Evolutionary conservation across 2,888 invertebrate species (phyloP), one percentile per base, ranked within the genome.

Genomic region (Cheiracanthium punctorium): DNA sequence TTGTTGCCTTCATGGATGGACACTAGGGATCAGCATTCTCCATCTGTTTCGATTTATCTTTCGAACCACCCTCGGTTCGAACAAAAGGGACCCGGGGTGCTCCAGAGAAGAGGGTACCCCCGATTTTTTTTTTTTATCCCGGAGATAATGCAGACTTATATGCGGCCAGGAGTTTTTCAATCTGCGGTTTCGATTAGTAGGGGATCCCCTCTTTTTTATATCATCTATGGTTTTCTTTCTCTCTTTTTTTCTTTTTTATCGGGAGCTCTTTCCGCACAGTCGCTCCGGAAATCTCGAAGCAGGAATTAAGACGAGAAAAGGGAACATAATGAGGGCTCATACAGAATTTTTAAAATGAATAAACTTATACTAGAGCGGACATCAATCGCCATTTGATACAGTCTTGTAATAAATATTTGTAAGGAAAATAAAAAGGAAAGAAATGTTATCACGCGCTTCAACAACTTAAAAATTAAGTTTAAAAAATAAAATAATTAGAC

Each of bases 11-110:
- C 17, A 37, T 30, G 69, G 79, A 73, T 85, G 84, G 84, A 85
- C 84, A 79, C 30, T 85, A 79, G 84, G 77, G 82, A 84, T 82
- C 82, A 82, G 82, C 77, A 84, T 84, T 84, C 82, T 85, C 84
- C 84, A 79, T 85, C 84, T 85, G 84, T 85, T 79, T 85, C 84
- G 84, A 85, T 85, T 85, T 85, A 85, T 85, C 84, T 79, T 77
- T 67, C 28, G 65, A 65, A 77, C 74, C 73, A 73, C 84, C 73
- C 84, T 74, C 79, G 52, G 37, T 30, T 52, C 67, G 79, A 79
- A 79, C 79, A 85, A 79, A 84, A 77, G 82, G 71, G 48, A 69
- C 64, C 64, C 65, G 30, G 37, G 67, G 72, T 24, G 58, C 24
- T 58, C 24, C 24, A 24, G 73, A 74, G 65, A 28, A 52, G 48